A percentile compares a stretch with the other conserved stretches of the same genome.
These are phyloP conservation scores for Medauroidea extradentata DNA, from an alignment of 1,140 invertebrate genomes.

Conservation along the genomic window DNA sequence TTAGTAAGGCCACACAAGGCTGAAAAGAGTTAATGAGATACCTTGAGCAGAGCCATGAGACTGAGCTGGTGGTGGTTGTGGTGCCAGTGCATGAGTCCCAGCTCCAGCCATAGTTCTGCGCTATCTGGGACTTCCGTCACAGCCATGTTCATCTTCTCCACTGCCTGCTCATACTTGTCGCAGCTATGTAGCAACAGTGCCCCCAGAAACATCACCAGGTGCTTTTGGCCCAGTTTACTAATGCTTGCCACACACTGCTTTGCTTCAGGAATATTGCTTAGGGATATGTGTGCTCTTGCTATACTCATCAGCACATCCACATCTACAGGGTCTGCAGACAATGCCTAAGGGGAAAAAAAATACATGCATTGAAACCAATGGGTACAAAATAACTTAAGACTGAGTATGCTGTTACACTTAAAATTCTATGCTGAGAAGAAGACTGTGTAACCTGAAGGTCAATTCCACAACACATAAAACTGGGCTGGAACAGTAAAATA, in stretches of 20 bases:
- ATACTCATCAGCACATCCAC: conserved; percentile 22
- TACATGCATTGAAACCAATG: no score
- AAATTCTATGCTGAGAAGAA: no score
- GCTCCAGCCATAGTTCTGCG: conserved; percentile 55
- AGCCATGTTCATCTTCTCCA: conserved; percentile 43
- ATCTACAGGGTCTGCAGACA: conserved; percentile 28
- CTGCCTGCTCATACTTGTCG: conserved; percentile 49
- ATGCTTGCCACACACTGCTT: background rate
- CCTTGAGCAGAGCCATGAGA: conserved; percentile 59
- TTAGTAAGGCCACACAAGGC: no score
- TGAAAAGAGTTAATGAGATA: no score
- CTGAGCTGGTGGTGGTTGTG: conserved; percentile 55
- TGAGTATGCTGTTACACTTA: no score
- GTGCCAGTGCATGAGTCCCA: conserved; percentile 64
- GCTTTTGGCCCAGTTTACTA: conserved; percentile 15
- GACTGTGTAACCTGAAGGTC: no score
- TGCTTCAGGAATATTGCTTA: conserved; percentile 15
- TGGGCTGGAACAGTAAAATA: no score
- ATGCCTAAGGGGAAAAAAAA: conserved; percentile 32
- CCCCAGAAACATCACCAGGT: conserved; percentile 27
- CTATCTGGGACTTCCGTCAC: conserved; percentile 38
- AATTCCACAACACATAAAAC: no score
- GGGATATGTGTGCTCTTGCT: conserved; percentile 37
- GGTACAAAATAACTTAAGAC: no score
- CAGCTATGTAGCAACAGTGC: conserved; percentile 42